These are phyloP conservation scores for Melinopterus prodromus DNA, from an alignment of 2,888 invertebrate genomes.

Conservation along the genomic window DNA sequence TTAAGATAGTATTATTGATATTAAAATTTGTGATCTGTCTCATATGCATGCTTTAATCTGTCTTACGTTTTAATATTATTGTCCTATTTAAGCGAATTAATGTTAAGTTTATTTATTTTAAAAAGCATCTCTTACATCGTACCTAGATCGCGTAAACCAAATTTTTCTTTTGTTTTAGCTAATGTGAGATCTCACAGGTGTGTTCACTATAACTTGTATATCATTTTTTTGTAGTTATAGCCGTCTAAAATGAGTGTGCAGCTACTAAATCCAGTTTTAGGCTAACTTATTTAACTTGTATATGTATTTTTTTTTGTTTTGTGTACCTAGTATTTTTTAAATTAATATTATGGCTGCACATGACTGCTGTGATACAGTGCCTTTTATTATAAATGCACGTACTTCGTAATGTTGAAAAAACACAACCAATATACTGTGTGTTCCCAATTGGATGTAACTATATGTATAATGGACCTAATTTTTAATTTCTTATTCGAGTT, in stretches of 20 bases:
- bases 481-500: too few species aligned
- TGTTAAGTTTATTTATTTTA: neutral
- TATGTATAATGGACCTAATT: too few species aligned
- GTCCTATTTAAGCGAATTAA: neutral
- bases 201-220: neutral
- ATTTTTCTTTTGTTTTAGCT: neutral
- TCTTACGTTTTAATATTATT: neutral
- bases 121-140: neutral
- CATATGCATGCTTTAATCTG: neutral
- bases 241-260: neutral
- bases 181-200: neutral
- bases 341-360: neutral
- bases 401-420: neutral
- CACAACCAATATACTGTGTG: neutral
- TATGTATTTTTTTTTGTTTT: neutral
- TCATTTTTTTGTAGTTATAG: neutral
- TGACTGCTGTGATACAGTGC: constrained; percentile 20
- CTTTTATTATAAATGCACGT: neutral
- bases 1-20: neutral
- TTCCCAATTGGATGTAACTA: too few species aligned
- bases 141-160: neutral
- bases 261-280: neutral
- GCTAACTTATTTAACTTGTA: neutral
- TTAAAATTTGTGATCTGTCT: neutral
- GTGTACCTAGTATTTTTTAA: too few species aligned